Evolutionary conservation across 2,888 invertebrate genomes (phyloP).

Genomic region (Apodemia mormo): DNA sequence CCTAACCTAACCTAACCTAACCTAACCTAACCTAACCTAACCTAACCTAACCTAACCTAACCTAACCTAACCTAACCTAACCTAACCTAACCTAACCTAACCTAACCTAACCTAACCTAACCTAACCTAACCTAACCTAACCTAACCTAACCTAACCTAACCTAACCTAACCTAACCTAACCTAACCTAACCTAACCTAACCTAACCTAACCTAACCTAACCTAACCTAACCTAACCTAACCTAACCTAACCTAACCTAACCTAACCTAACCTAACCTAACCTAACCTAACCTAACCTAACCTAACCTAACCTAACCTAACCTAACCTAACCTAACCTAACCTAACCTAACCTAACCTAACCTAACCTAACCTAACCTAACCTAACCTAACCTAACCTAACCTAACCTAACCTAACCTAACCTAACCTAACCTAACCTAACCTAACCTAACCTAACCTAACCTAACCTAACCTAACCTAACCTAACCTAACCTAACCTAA

Average conservation of each 20-base stretch:
- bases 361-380: too few species aligned
- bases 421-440: conserved; percentile 37
- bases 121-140: conserved; percentile 41
- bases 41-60: conserved; percentile 43
- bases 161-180: conserved; percentile 41
- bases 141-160: conserved; percentile 42
- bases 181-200: conserved; percentile 42
- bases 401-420: conserved; percentile 34
- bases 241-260: conserved; percentile 43
- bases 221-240: conserved; percentile 45
- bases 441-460: conserved; percentile 29
- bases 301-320: conserved; percentile 38
- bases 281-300: conserved; percentile 44
- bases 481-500: conserved; percentile 33
- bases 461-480: conserved; percentile 32
- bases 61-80: conserved; percentile 42
- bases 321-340: conserved; percentile 37
- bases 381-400: conserved; percentile 35
- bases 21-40: conserved; percentile 43
- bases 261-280: conserved; percentile 44
- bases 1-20: conserved; percentile 43
- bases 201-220: conserved; percentile 43
- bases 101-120: conserved; percentile 41
- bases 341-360: conserved; percentile 35
- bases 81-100: too few species aligned